These are phyloP conservation scores for Teleogryllus oceanicus DNA, from an alignment of 2,888 invertebrate species.

Conservation along the genomic window DNA sequence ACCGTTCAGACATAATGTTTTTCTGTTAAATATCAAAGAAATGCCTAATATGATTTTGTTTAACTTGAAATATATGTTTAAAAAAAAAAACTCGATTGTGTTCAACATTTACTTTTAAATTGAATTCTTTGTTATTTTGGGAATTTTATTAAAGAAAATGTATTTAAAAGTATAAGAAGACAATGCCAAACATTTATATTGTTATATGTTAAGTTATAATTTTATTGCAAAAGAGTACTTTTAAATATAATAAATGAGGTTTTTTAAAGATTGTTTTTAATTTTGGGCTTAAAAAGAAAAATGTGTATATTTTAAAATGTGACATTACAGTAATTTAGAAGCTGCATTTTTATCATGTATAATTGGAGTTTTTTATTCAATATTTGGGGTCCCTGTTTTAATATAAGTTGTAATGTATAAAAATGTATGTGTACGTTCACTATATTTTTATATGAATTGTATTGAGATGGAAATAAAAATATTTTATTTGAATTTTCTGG, in stretches of 20 bases:
- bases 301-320: neutral
- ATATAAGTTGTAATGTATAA: neutral
- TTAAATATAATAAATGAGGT: neutral
- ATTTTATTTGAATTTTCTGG: too few species aligned
- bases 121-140: too few species aligned
- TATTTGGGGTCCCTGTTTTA: neutral
- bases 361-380: neutral
- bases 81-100: too few species aligned
- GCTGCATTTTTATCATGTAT: constrained; percentile 18
- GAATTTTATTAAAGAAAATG: neutral
- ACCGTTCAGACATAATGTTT: too few species aligned
- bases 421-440: neutral
- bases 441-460: constrained; percentile 5
- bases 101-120: too few species aligned
- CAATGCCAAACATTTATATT: neutral
- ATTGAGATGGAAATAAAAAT: neutral
- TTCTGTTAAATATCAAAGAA: too few species aligned
- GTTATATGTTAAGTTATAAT: constrained; percentile 9
- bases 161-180: neutral
- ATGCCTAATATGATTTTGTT: too few species aligned
- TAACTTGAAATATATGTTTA: too few species aligned
- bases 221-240: neutral
- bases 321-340: neutral
- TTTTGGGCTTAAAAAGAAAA: too few species aligned
- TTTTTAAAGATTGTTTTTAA: neutral